phyloP scores from a whole-genome alignment of 1,140 invertebrate species.

The Drosophila ananassae region DNA sequence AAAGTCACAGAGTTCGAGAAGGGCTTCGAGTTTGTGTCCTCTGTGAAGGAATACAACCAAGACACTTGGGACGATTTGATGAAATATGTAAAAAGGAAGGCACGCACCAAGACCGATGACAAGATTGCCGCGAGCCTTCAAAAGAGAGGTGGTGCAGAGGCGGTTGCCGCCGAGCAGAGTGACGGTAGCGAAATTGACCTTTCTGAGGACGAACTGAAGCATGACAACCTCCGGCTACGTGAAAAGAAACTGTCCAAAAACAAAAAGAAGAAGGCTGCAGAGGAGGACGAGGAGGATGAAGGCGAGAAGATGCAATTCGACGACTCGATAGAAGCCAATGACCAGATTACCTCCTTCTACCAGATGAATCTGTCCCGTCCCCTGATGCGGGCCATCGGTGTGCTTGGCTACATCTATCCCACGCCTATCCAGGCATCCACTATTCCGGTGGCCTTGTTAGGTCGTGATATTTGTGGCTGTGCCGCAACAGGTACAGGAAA shows the following conservation, averaged over 20 bases:
- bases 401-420: conserved; percentile 95
- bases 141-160: conserved; percentile 86
- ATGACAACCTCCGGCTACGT: conserved; percentile 87
- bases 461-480: conserved; percentile 84
- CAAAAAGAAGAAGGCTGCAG: conserved; percentile 85
- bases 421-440: conserved; percentile 98
- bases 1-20: conserved; percentile 90
- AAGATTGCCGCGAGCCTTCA: conserved; percentile 86
- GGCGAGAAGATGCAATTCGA: conserved; percentile 89
- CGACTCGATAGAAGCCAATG: conserved; percentile 88
- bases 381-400: conserved; percentile 93
- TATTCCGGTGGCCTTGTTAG: conserved; percentile 95
- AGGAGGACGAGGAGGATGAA: conserved; percentile 85
- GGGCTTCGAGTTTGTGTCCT: conserved; percentile 90
- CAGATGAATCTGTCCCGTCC: conserved; percentile 97
- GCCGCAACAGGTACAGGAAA: conserved; percentile 98
- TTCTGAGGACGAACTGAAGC: conserved; percentile 90
- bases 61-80: conserved; percentile 94
- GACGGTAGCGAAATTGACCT: conserved; percentile 84
- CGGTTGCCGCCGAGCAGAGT: conserved; percentile 63
- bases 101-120: conserved; percentile 92
- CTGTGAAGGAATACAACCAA: conserved; percentile 90
- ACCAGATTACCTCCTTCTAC: conserved; percentile 91
- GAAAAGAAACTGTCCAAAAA: conserved; percentile 86
- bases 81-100: conserved; percentile 93